A percentile compares a stretch with the other conserved stretches of the same genome.
These are phyloP conservation scores for Oscheius sp. DNA, from an alignment of 2,888 invertebrate species.

Conservation along the genomic window DNA sequence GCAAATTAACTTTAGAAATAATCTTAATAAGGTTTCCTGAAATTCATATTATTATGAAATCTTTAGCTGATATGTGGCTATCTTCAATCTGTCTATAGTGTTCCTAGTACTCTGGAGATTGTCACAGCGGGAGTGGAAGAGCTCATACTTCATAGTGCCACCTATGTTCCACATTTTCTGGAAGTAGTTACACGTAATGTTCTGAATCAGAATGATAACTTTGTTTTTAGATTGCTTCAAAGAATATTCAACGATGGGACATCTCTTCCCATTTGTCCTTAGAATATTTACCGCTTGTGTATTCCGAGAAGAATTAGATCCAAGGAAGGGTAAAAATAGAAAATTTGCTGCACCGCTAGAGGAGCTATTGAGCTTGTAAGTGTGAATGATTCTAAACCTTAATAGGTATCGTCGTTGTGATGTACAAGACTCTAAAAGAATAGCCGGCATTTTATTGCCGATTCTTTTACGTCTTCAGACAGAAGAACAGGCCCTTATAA, in stretches of 20 bases:
- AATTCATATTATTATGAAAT: not conserved
- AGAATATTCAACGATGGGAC: constrained; percentile 25
- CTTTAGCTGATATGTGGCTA: not conserved
- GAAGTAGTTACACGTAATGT: not conserved
- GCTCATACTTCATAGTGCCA: constrained; percentile 17
- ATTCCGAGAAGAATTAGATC: constrained; percentile 17
- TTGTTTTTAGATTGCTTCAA: constrained; percentile 27
- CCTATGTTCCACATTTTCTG: constrained; percentile 10
- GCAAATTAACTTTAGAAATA: constrained; percentile 31
- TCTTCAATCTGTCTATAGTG: not conserved
- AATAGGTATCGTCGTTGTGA: constrained; percentile 19
- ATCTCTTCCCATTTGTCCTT: constrained; percentile 29
- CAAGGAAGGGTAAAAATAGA: not conserved
- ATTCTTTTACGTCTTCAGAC: constrained; percentile 1
- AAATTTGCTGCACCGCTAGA: constrained; percentile 10
- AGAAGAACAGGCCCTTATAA: constrained; percentile 10
- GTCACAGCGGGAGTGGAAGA: constrained; percentile 21
- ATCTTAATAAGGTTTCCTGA: constrained; percentile 16
- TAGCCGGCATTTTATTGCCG: not conserved
- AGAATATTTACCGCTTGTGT: constrained; percentile 29
- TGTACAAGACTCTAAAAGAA: not conserved
- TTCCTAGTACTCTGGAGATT: not conserved
- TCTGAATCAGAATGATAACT: too few species aligned
- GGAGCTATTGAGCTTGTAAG: constrained; percentile 18
- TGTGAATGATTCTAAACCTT: not conserved